phyloP scores from a whole-genome alignment of 1,140 invertebrate species.

The Tetranychus cinnabarinus region DNA sequence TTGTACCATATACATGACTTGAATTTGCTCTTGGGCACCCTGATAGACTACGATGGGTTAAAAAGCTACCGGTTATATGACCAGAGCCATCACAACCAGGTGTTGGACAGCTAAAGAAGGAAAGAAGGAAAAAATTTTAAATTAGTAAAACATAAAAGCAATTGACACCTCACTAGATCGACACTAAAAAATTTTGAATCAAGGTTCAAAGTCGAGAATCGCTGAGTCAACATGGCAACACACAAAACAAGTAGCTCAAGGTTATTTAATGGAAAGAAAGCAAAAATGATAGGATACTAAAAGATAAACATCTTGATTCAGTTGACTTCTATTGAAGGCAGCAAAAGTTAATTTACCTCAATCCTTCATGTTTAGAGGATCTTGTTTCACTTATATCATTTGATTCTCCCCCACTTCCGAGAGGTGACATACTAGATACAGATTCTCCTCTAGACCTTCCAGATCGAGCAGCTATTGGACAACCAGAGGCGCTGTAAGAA shows the following conservation, averaged over 20 bases:
- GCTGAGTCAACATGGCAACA: no score
- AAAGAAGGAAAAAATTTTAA: not conserved
- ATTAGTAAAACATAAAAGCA: no score
- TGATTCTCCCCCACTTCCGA: constrained; percentile 34
- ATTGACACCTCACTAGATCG: no score
- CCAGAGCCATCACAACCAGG: constrained; percentile 12
- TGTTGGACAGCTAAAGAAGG: constrained; percentile 6
- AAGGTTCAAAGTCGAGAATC: no score
- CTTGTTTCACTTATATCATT: constrained; percentile 3
- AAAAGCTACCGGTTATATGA: constrained; percentile 15
- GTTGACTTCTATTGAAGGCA: no score
- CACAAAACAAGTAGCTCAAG: no score
- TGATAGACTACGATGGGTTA: constrained; percentile 15
- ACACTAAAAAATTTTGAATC: no score
- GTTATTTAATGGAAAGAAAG: no score
- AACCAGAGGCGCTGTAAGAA: constrained; percentile 12
- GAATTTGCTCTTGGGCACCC: constrained; percentile 12
- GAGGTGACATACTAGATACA: not conserved
- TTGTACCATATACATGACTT: not conserved
- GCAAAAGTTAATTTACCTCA: not conserved
- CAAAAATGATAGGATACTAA: no score
- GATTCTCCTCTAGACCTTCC: constrained; percentile 2
- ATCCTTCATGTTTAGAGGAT: constrained; percentile 1
- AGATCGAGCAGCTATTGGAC: constrained; percentile 13
- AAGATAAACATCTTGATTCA: no score